A percentile compares a stretch with the other conserved stretches of the same genome.
Conservation (phyloP, 2,797 vertebrate species). For the Acridotheres tristis region DNA sequence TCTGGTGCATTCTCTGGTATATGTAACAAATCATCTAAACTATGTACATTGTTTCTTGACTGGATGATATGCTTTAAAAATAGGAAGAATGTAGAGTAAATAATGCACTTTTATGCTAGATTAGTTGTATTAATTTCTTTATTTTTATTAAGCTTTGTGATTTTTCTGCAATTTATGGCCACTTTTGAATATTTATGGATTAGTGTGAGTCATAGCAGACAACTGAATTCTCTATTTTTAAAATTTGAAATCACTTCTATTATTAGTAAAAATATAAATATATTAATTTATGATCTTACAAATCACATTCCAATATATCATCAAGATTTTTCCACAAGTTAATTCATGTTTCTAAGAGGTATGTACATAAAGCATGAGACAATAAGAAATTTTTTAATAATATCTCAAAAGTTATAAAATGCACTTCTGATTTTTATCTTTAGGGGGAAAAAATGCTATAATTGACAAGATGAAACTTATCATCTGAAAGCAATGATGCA, state of each 20-base stretch:
- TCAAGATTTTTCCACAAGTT: neutral
- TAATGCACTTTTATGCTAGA: neutral
- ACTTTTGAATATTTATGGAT: neutral
- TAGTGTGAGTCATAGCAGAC: neutral
- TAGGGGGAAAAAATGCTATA: neutral
- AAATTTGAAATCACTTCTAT: neutral
- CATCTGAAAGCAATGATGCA: neutral
- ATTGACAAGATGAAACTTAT: neutral
- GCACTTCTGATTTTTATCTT: neutral
- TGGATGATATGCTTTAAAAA: neutral
- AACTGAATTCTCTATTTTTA: neutral
- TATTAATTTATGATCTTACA: neutral
- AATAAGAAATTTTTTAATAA: neutral
- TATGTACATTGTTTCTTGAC: neutral
- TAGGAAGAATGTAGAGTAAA: neutral
- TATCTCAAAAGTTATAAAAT: neutral
- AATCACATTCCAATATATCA: neutral
- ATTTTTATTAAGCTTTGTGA: neutral
- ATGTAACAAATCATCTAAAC: neutral
- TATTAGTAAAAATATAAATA: neutral
- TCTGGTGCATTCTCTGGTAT: neutral
- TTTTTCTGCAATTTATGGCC: neutral
- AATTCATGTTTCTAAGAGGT: neutral
- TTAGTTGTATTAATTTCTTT: neutral
- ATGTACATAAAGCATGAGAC: neutral